Conservation (phyloP, 2,888 invertebrate species). For the Pterostichus madidus region DNA sequence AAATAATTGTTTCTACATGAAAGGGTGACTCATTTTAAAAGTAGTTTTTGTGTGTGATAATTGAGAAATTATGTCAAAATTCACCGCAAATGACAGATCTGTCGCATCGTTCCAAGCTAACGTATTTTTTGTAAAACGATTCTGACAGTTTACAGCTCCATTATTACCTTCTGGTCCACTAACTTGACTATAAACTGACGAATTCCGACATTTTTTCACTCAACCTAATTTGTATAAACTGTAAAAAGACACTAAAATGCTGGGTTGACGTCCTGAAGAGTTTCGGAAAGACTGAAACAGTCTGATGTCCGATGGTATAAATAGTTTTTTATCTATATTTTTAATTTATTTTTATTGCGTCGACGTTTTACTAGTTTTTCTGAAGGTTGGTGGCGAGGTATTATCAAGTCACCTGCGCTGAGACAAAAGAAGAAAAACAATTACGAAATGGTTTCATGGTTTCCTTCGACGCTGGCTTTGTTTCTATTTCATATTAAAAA, state of each 20-base stretch:
- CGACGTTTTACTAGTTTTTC: constrained; percentile 46
- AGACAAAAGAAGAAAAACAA: constrained; percentile 41
- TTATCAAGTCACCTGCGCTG: constrained; percentile 58
- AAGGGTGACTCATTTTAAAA: not conserved
- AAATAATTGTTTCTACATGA: constrained; percentile 10
- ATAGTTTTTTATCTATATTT: constrained; percentile 60
- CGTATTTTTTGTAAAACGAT: constrained; percentile 20
- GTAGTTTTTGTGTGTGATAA: constrained; percentile 20
- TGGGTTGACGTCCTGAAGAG: constrained; percentile 46
- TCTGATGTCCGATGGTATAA: constrained; percentile 28
- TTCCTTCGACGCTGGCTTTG: constrained; percentile 27
- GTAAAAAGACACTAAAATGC: constrained; percentile 70
- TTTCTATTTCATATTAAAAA: constrained; percentile 65
- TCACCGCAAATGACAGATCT: constrained; percentile 28
- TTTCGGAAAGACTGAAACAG: constrained; percentile 31
- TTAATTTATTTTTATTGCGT: constrained; percentile 59
- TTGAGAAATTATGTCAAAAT: constrained; percentile 43
- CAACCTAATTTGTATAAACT: constrained; percentile 70
- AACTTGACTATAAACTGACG: constrained; percentile 53
- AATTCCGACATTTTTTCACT: constrained; percentile 62
- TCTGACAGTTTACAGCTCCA: constrained; percentile 47
- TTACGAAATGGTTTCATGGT: constrained; percentile 29
- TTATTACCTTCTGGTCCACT: constrained; percentile 48
- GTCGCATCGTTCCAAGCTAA: constrained; percentile 20
- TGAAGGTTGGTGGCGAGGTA: constrained; percentile 37